Percentiles rank a stretch among this genome's conserved stretches.
Conservation (phyloP, 2,888 invertebrate species). For the Ectemnius lituratus region DNA sequence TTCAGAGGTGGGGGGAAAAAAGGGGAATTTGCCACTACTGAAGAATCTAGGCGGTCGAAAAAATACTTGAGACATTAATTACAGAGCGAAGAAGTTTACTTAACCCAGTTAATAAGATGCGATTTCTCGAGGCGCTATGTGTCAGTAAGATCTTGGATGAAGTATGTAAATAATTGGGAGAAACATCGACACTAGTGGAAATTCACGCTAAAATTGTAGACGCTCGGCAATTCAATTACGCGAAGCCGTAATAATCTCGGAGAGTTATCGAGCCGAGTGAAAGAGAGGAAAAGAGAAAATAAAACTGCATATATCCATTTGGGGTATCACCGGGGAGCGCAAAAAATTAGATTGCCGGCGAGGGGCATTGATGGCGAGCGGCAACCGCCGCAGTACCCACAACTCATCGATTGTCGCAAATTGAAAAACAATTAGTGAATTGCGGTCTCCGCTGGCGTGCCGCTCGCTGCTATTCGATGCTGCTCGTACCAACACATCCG, state of each 20-base stretch:
- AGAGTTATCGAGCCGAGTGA: too few species aligned
- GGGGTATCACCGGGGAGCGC: not conserved
- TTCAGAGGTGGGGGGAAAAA: not conserved
- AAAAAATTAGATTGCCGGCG: slow-evolving; percentile 45
- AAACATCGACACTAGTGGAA: too few species aligned
- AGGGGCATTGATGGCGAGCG: slow-evolving; percentile 47
- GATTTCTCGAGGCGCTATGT: too few species aligned
- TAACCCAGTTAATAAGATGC: not conserved
- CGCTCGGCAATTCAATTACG: too few species aligned
- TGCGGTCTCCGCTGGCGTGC: slow-evolving; percentile 61
- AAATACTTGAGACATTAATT: not conserved
- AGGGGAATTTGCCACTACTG: not conserved
- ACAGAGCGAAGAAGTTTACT: not conserved
- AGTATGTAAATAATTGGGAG: too few species aligned
- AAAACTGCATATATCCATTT: slow-evolving; percentile 9
- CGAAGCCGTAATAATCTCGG: too few species aligned
- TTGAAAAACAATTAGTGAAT: slow-evolving; percentile 75
- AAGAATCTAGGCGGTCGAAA: too few species aligned
- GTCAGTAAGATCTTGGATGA: too few species aligned
- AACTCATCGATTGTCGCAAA: slow-evolving; percentile 70
- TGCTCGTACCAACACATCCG: slow-evolving; percentile 8
- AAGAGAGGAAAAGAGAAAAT: not conserved
- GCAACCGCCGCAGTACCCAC: slow-evolving; percentile 47
- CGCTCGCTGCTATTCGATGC: slow-evolving; percentile 38
- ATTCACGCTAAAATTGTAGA: too few species aligned